phyloP scores from a whole-genome alignment of 2,888 invertebrate species.

The Myathropa florea region DNA sequence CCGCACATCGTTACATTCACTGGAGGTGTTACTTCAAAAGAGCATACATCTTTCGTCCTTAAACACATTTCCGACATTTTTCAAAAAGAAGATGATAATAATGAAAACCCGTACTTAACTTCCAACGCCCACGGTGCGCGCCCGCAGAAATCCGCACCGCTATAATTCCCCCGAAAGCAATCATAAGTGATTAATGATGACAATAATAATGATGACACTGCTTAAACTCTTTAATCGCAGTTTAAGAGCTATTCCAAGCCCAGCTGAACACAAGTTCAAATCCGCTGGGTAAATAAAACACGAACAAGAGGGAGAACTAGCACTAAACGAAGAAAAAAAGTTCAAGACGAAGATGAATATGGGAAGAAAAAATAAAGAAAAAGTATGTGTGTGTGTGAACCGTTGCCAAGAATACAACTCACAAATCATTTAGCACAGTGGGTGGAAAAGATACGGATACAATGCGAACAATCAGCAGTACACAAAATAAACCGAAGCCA shows the following conservation, averaged over 20 bases:
- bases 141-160: neutral
- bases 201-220: conserved; percentile 62
- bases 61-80: conserved; percentile 24
- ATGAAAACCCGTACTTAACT: neutral
- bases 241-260: conserved; percentile 45
- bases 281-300: conserved; percentile 14
- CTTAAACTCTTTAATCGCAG: conserved; percentile 58
- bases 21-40: conserved; percentile 4
- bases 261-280: conserved; percentile 20
- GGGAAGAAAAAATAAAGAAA: neutral
- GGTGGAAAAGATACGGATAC: neutral
- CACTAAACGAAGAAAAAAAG: neutral
- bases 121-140: neutral
- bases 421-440: conserved; percentile 26
- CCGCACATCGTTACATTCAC: neutral
- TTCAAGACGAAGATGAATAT: neutral
- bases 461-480: conserved; percentile 35
- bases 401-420: conserved; percentile 8
- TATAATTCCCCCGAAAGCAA: conserved; percentile 23
- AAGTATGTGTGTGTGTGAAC: neutral
- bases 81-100: conserved; percentile 1
- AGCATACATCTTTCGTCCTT: neutral
- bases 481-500: conserved; percentile 13
- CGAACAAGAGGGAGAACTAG: neutral
- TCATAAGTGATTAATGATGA: conserved; percentile 65